Evolutionary conservation across 2,797 vertebrate species (phyloP).

Genomic region (Poecile montanus): DNA sequence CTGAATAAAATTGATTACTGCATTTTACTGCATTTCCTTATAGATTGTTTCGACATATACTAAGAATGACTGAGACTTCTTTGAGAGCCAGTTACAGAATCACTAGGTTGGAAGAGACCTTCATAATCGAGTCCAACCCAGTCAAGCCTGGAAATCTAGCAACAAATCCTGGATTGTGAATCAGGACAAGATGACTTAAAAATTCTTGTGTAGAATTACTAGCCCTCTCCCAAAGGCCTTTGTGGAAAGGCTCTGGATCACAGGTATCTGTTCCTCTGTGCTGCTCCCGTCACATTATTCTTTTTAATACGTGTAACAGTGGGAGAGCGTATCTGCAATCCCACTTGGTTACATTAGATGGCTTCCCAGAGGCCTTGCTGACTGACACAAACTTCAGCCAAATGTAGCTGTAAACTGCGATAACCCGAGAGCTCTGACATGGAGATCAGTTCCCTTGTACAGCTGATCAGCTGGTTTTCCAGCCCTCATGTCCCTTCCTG

Average conservation of each 20-base stretch:
- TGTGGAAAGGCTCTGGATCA: neutral
- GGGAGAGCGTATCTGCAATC: neutral
- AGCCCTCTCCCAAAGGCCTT: neutral
- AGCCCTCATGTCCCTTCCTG: neutral
- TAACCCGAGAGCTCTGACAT: fast-evolving
- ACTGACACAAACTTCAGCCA: neutral
- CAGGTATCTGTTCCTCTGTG: neutral
- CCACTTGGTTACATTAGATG: neutral
- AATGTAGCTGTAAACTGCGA: neutral
- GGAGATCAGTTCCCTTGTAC: neutral
- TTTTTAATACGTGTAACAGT: neutral
- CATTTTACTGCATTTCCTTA: constrained; percentile 51
- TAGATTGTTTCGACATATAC: neutral
- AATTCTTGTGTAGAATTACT: neutral
- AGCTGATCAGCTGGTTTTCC: neutral
- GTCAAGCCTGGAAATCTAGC: neutral
- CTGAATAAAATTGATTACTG: neutral
- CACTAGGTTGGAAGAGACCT: too few species aligned
- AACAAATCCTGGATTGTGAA: neutral
- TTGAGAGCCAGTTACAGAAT: neutral
- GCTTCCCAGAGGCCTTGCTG: neutral
- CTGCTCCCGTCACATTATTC: neutral
- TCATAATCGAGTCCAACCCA: too few species aligned
- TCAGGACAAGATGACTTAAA: neutral
- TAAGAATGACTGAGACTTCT: neutral